phyloP scores from a whole-genome alignment of 2,888 invertebrate genomes.

The Standfussiana lucernea region DNA sequence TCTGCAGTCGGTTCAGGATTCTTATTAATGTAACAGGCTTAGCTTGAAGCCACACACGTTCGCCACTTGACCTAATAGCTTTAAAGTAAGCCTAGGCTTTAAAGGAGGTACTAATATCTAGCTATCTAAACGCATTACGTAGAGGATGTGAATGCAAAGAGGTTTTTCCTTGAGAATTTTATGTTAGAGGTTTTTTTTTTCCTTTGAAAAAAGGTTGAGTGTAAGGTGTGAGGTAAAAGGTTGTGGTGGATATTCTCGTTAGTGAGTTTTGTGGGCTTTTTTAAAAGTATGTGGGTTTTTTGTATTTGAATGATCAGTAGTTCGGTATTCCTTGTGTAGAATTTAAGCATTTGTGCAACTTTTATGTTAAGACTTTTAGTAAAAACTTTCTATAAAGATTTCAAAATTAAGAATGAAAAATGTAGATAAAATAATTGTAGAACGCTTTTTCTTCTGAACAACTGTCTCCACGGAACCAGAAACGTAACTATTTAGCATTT shows the following conservation, averaged over 20 bases:
- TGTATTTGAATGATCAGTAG: neutral
- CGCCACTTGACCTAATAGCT: constrained; percentile 84
- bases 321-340: neutral
- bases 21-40: constrained; percentile 84
- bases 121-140: constrained; percentile 64
- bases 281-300: neutral
- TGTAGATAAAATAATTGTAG: too few species aligned
- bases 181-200: constrained; percentile 15
- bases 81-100: constrained; percentile 81
- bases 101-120: constrained; percentile 71
- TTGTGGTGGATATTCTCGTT: constrained; percentile 33
- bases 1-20: constrained; percentile 50
- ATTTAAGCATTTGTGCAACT: neutral
- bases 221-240: too few species aligned
- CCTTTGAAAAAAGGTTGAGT: constrained; percentile 35
- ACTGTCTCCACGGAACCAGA: too few species aligned
- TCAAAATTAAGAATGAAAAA: too few species aligned
- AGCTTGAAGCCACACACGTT: constrained; percentile 79
- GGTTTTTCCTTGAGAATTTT: constrained; percentile 48
- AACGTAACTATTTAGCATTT: too few species aligned
- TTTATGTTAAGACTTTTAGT: neutral
- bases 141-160: constrained; percentile 57
- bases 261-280: constrained; percentile 6
- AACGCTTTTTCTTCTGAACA: too few species aligned
- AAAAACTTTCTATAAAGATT: neutral